Base-by-base conservation (phyloP, 2,888 invertebrate species). In the Stenchaetothrips biformis region DNA sequence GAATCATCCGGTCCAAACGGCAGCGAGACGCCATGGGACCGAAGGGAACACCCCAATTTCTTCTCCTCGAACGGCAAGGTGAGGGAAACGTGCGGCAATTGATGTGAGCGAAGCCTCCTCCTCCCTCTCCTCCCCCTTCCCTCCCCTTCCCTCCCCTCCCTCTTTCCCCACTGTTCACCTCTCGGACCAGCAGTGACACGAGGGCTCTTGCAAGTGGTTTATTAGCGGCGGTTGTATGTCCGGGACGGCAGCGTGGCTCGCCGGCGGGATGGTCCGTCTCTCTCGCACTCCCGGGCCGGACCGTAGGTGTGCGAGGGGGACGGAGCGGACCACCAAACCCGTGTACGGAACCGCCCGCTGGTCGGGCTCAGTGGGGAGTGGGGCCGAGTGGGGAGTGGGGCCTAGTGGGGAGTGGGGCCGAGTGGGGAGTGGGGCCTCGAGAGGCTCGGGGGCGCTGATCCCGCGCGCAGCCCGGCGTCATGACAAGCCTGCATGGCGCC, bases 211-310 rank as follows among this genome's bases (percentile, higher is more conserved):
- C 59, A 25, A 74, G 67, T 74, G 67, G 67, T 74, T 74, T 74
- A 74, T 74, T 74, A 74, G 67, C n/a, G 25, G 67, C 25, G 25
- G 67, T 74, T 74, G 67, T 74, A n/a, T n/a, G 67, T 21, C 67
- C 11, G 13, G 53, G 13, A 16, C 3, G 2, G 53, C 53, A 16
- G 53, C 53, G 53, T 13, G n/a, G n/a, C n/a, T n/a, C n/a, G n/a
- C n/a, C n/a, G n/a, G n/a, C n/a, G n/a, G n/a, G n/a, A n/a, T n/a
- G n/a, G n/a, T n/a, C n/a, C n/a, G 25, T 9, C 25, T 8, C 67
- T 74, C 53, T 16, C 16, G 2, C 53, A 16, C 67, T 25, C 9
- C 25, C 67, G 13, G 59, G 4, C 59, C 7, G 59, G 59, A 13
- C 59, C 59, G 18, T 13, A 13, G 9, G 59, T 18, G 59, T 59